These are phyloP conservation scores for Aeoliscus strigatus DNA, from an alignment of 2,797 vertebrate species.

Conservation along the genomic window DNA sequence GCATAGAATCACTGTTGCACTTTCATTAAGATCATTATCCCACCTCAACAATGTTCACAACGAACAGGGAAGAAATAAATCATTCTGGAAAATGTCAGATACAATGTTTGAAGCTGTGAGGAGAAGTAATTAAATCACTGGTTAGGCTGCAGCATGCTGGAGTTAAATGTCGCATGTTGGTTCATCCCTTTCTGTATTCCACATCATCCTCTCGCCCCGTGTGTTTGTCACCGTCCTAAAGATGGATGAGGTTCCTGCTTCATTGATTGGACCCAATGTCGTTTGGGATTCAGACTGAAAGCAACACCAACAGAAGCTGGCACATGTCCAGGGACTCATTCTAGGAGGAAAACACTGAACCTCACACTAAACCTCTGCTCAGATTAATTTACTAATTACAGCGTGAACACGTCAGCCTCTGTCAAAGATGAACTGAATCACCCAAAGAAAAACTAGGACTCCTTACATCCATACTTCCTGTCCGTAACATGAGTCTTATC, in stretches of 20 bases:
- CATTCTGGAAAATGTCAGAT: neutral
- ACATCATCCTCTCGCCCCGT: slow-evolving; percentile 2
- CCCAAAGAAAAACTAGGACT: too few species aligned
- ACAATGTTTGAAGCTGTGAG: neutral
- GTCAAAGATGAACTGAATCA: too few species aligned
- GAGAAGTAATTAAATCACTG: neutral
- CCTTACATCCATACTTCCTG: too few species aligned
- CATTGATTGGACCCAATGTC: slow-evolving; percentile 31
- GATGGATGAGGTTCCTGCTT: slow-evolving; percentile 34
- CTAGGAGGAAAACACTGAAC: too few species aligned
- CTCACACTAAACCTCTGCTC: too few species aligned
- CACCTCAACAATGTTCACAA: neutral
- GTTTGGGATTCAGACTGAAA: slow-evolving; percentile 17
- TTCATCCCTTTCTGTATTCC: slow-evolving; percentile 13
- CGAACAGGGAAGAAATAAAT: neutral
- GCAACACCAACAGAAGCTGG: neutral
- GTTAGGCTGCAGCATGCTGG: too few species aligned
- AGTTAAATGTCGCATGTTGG: neutral
- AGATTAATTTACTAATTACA: too few species aligned
- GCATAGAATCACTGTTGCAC: neutral
- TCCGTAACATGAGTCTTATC: too few species aligned
- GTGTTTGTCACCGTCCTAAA: slow-evolving; percentile 15
- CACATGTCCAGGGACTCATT: too few species aligned
- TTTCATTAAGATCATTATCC: neutral
- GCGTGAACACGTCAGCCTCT: too few species aligned